Evolutionary conservation across 2,797 vertebrate genomes (phyloP).

Genomic region (Helostoma temminkii): DNA sequence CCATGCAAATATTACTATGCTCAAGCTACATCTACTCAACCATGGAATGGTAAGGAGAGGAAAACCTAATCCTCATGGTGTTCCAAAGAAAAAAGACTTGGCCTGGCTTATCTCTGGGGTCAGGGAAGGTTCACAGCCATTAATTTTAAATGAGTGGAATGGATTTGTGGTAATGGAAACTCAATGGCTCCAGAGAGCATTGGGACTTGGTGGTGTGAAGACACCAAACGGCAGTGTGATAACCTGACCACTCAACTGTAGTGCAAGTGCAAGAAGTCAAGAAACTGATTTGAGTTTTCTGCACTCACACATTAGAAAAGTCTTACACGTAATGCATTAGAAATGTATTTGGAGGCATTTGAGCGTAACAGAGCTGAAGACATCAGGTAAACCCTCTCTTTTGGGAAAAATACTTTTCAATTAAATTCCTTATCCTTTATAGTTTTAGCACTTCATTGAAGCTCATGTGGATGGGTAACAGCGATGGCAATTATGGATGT

Average conservation of each 20-base stretch:
- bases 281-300: slow-evolving; percentile 66
- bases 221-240: slow-evolving; percentile 67
- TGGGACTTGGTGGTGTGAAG: slow-evolving; percentile 67
- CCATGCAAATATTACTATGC: slow-evolving; percentile 19
- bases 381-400: slow-evolving; percentile 37
- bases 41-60: slow-evolving; percentile 42
- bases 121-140: slow-evolving; percentile 74
- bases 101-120: slow-evolving; percentile 61
- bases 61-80: slow-evolving; percentile 55
- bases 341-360: slow-evolving; percentile 58
- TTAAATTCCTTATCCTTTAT: background rate
- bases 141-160: slow-evolving; percentile 84
- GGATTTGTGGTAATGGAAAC: slow-evolving; percentile 83
- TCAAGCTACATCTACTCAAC: background rate
- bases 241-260: slow-evolving; percentile 71
- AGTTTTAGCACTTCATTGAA: slow-evolving; percentile 14
- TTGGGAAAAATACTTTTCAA: slow-evolving; percentile 15
- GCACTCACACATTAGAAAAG: slow-evolving; percentile 24
- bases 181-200: slow-evolving; percentile 75
- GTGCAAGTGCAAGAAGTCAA: slow-evolving; percentile 52
- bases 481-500: background rate
- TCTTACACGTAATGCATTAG: slow-evolving; percentile 52
- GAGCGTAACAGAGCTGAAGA: slow-evolving; percentile 29
- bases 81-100: slow-evolving; percentile 43
- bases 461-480: background rate